Base-by-base conservation (phyloP, 2,113 vertebrate genomes). In the Anseranas semipalmata region DNA sequence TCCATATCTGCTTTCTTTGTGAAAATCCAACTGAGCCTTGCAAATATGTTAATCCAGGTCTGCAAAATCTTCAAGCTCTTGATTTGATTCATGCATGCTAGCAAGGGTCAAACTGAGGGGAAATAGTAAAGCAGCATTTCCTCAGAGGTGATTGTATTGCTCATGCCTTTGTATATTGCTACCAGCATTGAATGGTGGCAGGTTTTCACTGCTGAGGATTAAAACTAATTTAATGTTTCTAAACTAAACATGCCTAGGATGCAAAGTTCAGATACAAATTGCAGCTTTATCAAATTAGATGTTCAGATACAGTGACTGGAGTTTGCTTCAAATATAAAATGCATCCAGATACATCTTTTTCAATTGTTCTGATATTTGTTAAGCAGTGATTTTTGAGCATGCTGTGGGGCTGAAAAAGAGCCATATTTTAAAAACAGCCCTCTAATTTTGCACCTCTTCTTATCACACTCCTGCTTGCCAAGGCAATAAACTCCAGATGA, bases 41-140 rank as follows among this genome's bases (percentile, higher is more conserved):
- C 66, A 96, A 92, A 96, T 90, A 96, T 96, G 88, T 96, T 97
- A 96, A 97, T 97, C 90, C 76, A 62, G 75, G 82, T 92, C 91
- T 96, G 86, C 71, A 95, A 97, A 97, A 96, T 94, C 86, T 96
- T 97, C 96, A 92, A 73, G 86, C 62, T 93, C 84, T 96, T 94
- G 95, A 93, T 95, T 90, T 96, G 88, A 96, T 96, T 93, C 88
- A 95, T 93, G 68, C 60, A 53, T 75, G 46, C 48, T 80, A 94
- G 73, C 65, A 88, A 97, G 88, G 85, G 90, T 96, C 93, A 94
- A 90, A 95, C 75, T 60, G 94, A 95, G 84, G 90, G 70, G 71
- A 97, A 97, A 91, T 9, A 96, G 85, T 93, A 81, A 82, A 89
- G 37, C 80, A 85, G 72, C 62, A 83, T 90, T 94, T 95, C 70